Base-by-base conservation (phyloP, 2,888 invertebrate genomes). In the Eucera pruinosa region DNA sequence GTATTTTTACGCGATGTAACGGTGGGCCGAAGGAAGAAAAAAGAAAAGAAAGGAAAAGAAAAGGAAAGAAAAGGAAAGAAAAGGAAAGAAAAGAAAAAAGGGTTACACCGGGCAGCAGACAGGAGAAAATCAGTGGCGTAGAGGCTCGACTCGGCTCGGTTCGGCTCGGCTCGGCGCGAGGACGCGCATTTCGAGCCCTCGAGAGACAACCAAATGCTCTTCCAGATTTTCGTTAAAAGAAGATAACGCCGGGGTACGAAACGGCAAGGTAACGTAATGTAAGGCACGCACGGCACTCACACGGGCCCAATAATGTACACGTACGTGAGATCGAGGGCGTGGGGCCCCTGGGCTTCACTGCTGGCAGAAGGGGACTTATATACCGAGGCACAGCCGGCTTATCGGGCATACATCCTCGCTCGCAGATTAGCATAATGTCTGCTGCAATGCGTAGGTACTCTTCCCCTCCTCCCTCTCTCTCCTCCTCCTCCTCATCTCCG, bases 371-470 rank as follows among this genome's bases (percentile, higher is more conserved):
- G 86, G 86, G 80, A 84, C 83, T 88, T 85, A 86, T 87, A 87
- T 86, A 84, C 83, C 83, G 81, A 80, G 82, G 72, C 81, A 76
- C 78, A 78, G 78, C 75, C 83, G 89, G 89, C 91, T 91, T 91
- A 91, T 91, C 91, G 90, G 91, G 86, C 88, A 90, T 90, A 90
- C 91, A 91, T 91, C 91, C 91, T 90, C 89, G 87, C 90, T 89
- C 87, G 89, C 86, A 90, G 90, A 91, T 91, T 91, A 91, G 91
- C 91, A 91, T 91, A 91, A 91, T 91, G 91, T 90, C 90, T 90
- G 91, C 89, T 86, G 89, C 88, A 85, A 88, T 89, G 90, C 87
- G 89, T 89, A 89, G 87, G 88, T 88, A 87, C 88, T 80, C 78
- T 68, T 61, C 68, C 65, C 70, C 69, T 11, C 39, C 58, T 33